These are phyloP conservation scores for Melanotaenia maccullochi DNA, from an alignment of 2,797 vertebrate species.

Conservation along the genomic window DNA sequence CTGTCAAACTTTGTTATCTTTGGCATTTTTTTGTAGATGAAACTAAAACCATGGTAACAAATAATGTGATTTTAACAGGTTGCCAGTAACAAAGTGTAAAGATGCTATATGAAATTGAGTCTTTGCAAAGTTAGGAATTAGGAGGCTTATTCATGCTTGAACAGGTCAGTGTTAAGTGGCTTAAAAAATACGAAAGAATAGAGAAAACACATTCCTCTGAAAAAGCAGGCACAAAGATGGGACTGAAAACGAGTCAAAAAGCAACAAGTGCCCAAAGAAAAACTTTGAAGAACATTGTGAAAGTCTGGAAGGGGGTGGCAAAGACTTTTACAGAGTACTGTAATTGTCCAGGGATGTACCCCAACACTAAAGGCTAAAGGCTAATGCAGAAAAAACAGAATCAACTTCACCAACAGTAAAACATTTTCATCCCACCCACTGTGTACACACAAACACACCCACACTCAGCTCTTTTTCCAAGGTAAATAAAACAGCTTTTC, in stretches of 20 bases:
- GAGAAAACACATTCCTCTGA: not conserved
- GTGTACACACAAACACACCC: conserved; percentile 30
- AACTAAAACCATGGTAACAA: too few relatives aligned
- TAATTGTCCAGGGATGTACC: not conserved
- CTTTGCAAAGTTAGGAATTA: not conserved
- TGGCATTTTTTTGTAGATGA: too few relatives aligned
- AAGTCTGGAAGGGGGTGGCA: not conserved
- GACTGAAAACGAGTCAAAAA: not conserved
- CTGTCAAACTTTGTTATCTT: too few relatives aligned
- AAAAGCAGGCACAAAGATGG: not conserved
- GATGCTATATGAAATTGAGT: not conserved
- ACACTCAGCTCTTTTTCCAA: conserved; percentile 42
- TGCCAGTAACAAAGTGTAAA: not conserved
- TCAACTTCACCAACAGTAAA: conserved; percentile 38
- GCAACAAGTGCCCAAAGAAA: not conserved
- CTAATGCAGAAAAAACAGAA: conserved; percentile 49
- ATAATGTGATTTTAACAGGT: too few relatives aligned
- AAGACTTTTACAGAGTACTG: not conserved
- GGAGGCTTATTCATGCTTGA: too few relatives aligned
- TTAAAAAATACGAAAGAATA: not conserved
- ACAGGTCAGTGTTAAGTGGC: not conserved
- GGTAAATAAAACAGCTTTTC: conserved; percentile 23
- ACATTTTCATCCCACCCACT: conserved; percentile 16
- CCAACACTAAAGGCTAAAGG: conserved; percentile 11
- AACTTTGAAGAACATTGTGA: not conserved